Evolutionary conservation across 2,888 invertebrate genomes (phyloP), one percentile per base, ranked within the genome.

Genomic region (Esperia sulphurella): DNA sequence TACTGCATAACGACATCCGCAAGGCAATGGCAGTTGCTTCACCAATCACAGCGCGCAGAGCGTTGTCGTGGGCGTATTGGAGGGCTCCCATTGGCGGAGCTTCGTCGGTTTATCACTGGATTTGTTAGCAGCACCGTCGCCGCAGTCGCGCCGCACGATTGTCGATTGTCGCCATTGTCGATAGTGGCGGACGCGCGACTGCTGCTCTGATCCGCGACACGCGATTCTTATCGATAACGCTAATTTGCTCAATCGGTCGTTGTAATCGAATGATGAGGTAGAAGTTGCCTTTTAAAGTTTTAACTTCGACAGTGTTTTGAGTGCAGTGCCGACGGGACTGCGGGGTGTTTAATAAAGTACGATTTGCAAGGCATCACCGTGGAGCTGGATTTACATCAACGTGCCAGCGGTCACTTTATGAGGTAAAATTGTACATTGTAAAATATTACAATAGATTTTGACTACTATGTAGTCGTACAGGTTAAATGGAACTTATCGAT

Each of bases 311-410:
- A 57, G 57, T 63, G 61, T 43, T 54, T 75, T 68, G 64, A 63
- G 79, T 76, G 66, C 53, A 68, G 81, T 71, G 76, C 73, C 72
- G 75, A 56, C 71, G 70, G 63, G 68, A 72, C 68, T 57, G 56
- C 35, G 10, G 9, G 58, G 63, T 71, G 63, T 59, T 66, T 64
- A 63, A 49, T 54, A 48, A 57, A 53, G 2, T 63, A 65, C 70
- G 61, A 71, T 49, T 56, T 59, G 43, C 31, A 92, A 92, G 84
- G 90, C 90, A 70, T 75, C 92, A 93, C 84, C 89, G 92, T 94
- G 93, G 94, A 94, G 91, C 93, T 94, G 90, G 94, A 94, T 65
- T 91, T 94, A 77, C 94, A 94, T 71, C 93, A 94, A 90, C 93
- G 94, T 90, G 92, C 93, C 90, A 91, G 91, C 90, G 94, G 94